Evolutionary conservation across 2,888 invertebrate genomes (phyloP), one percentile per base, ranked within the genome.

Genomic region (Calameuta pallipes): DNA sequence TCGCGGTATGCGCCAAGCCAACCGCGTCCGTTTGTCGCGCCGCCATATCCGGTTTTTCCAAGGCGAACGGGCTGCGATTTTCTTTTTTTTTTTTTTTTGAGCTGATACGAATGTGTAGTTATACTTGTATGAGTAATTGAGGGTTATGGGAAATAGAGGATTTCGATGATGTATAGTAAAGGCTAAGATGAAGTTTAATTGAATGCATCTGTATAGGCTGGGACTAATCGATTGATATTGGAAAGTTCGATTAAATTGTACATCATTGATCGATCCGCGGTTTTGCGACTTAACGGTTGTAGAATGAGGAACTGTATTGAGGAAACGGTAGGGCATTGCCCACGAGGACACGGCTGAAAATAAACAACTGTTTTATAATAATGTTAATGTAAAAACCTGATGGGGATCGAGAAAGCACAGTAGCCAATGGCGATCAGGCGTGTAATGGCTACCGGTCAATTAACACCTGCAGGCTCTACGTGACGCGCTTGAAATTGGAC

Each of bases 401-500:
- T 77, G 79, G 56, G 23, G 79, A 78, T 75, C 79, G 79, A 79
- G 80, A 80, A 84, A 85, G 87, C 75, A 35, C 13, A 71, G 70
- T 70, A 69, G 75, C 75, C 78, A 75, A 78, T 76, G 68, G 74
- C 78, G 75, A 75, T 75, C 78, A 37, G 69, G 78, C 78, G 78
- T 78, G 77, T 77, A 77, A 77, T 77, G 86, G 87, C 86, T 87
- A 88, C 87, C 87, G 88, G 89, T 89, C 89, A 90, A 90, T 90
- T 90, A 90, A 89, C 88, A 87, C 85, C 83, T 81, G 83, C 83
- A 80, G 82, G 78, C 79, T 76, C 79, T 82, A 84, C 83, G 86
- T 83, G 89, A 89, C 87, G 86, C 86, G 87, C 84, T 84, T 89
- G 89, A 88, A 90, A 89, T 90, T 89, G 90, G 87, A 89, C 87